Evolutionary conservation across 1,140 invertebrate genomes (phyloP), one percentile per base, ranked within the genome.

Genomic region (Lordiphosa mommai): DNA sequence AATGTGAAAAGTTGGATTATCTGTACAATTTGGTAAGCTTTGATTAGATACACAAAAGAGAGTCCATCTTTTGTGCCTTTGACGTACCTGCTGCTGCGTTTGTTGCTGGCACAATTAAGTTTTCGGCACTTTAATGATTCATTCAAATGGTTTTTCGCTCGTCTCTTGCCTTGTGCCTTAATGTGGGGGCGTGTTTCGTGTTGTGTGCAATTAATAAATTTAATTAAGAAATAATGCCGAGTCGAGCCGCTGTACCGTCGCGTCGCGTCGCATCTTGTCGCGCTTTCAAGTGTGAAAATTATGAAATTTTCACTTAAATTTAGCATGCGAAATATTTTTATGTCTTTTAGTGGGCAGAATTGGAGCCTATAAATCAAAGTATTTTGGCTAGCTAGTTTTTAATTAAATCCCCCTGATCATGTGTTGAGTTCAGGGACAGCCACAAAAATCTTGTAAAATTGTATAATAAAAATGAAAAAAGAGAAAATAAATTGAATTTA

Each of bases 181-280:
- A 8, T 17, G 67, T 47, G 72, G 51, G 61, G 44, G 63, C 63
- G 63, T 56, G 61, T 56, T 56, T 67, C 77, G 70, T 77, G 77
- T 70, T 84, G 72, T 84, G 72, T 84, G 79, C 77, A 84, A 84
- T 84, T 84, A 84, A 84, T 84, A 84, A 84, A 84, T 85, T 84
- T 84, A 84, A 84, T 84, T 84, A 84, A 84, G 77, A 85, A 84
- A 84, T 77, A 84, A 72, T 80, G 66, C 61, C 52, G 27, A 37
- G 43, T 17, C 10, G 12, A 16, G n/a, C n/a, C 38, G 27, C 9
- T 40, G 12, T 41, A 27, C 57, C 48, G 58, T 20, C 37, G 46
- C 55, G 41, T 40, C 60, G 50, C 56, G n/a, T n/a, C 58, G 72
- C 53, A 48, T 53, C 44, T 46, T 69, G 61, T 77, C 56, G 58